Conservation (phyloP, 2,888 invertebrate genomes). For the Callinectes sapidus region DNA sequence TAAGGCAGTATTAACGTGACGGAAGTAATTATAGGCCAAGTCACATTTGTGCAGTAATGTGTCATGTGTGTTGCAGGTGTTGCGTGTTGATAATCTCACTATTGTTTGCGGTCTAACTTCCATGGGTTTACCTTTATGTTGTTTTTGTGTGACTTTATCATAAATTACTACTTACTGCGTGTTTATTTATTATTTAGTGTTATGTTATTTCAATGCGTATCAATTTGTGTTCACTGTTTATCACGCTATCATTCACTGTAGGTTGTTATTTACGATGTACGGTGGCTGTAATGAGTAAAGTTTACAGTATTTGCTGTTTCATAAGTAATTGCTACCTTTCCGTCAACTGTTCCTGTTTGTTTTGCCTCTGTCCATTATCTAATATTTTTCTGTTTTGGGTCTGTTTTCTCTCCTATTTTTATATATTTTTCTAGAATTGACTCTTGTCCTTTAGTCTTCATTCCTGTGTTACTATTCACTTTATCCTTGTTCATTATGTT, state of each 20-base stretch:
- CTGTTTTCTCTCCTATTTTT: not conserved
- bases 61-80: not conserved
- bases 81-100: not conserved
- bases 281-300: too few species aligned
- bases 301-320: too few species aligned
- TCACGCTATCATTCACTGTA: too few species aligned
- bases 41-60: not conserved
- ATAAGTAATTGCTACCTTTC: too few species aligned
- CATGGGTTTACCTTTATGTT: not conserved
- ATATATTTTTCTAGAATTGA: not conserved
- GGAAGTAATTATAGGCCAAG: not conserved
- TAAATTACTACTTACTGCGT: not conserved
- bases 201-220: too few species aligned
- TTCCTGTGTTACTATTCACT: not conserved
- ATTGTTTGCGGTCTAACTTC: not conserved
- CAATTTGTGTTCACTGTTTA: too few species aligned
- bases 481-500: not conserved
- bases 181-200: too few species aligned
- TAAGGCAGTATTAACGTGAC: not conserved
- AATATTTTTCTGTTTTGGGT: not conserved
- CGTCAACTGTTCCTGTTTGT: too few species aligned
- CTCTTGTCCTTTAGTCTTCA: not conserved
- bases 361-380: too few species aligned
- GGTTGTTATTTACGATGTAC: too few species aligned
- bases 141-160: not conserved